phyloP scores from a whole-genome alignment of 2,888 invertebrate species.

The Ectobius pallidus region DNA sequence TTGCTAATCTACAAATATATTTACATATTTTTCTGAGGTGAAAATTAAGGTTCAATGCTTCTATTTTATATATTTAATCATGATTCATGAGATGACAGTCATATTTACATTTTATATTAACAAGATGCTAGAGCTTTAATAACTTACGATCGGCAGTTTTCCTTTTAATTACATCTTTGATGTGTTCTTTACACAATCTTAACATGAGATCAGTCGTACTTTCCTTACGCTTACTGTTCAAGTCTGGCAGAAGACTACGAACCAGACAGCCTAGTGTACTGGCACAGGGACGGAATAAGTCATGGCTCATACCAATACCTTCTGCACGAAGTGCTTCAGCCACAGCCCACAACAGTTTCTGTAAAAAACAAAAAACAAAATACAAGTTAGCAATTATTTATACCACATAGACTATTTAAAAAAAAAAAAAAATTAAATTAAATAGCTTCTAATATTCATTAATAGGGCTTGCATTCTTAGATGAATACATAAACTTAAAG shows the following conservation, averaged over 20 bases:
- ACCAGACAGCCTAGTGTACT: slow-evolving; percentile 70
- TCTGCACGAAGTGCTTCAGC: slow-evolving; percentile 74
- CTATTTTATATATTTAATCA: no score
- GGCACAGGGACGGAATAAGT: slow-evolving; percentile 74
- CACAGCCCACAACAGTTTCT: slow-evolving; percentile 84
- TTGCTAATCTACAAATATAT: no score
- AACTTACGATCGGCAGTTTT: background rate
- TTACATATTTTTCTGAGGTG: no score
- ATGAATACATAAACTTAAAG: no score
- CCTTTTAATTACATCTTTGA: slow-evolving; percentile 25
- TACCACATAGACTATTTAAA: no score
- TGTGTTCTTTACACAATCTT: slow-evolving; percentile 56
- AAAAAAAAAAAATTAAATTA: no score
- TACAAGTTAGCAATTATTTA: no score
- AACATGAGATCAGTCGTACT: slow-evolving; percentile 79
- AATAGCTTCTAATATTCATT: no score
- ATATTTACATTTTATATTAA: background rate
- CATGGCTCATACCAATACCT: slow-evolving; percentile 72
- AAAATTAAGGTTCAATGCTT: no score
- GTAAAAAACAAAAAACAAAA: slow-evolving; percentile 47
- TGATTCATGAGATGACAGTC: background rate
- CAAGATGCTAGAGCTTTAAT: background rate
- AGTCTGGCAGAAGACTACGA: slow-evolving; percentile 66
- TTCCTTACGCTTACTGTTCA: slow-evolving; percentile 50
- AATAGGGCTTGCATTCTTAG: no score